These are phyloP conservation scores for honey bee (Apis mellifera) DNA, from an alignment of 1,140 invertebrate genomes.

Conservation along the genomic window Amel_HAv3.1 CM009937.2:8385501-8386000, in stretches of 20 bases:
- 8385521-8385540: background rate
- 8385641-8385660: background rate
- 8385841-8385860: background rate
- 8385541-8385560: conserved; percentile 41
- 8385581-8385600: conserved; percentile 1
- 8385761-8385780: no score
- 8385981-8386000: conserved; percentile 53
- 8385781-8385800: no score
- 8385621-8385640: background rate
- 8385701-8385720: no score
- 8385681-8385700: no score
- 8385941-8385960: conserved; percentile 26
- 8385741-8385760: no score
- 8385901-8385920: conserved; percentile 10
- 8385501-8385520: no score
- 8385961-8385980: conserved; percentile 40
- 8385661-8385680: background rate
- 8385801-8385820: no score
- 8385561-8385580: background rate
- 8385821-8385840: no score
- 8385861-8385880: background rate
- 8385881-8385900: background rate
- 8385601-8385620: background rate
- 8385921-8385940: conserved; percentile 37
- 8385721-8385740: no score